Conservation (phyloP, 2,888 invertebrate genomes). For the Cheilosia pagana region DNA sequence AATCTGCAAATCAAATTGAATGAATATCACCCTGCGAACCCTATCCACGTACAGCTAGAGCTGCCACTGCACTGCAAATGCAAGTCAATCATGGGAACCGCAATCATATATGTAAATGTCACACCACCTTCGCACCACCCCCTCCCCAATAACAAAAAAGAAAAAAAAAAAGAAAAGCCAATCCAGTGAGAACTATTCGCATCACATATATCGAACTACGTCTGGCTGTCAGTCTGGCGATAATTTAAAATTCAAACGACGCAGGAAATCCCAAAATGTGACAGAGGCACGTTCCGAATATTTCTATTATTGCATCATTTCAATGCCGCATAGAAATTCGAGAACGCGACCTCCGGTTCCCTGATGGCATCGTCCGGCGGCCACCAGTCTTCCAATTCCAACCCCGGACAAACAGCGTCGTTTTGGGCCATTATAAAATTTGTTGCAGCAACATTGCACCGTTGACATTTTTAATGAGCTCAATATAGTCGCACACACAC, state of each 20-base stretch:
- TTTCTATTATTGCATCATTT: slow-evolving; percentile 74
- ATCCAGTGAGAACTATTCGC: slow-evolving; percentile 59
- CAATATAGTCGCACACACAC: slow-evolving; percentile 27
- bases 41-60: slow-evolving; percentile 10
- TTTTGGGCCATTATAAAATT: slow-evolving; percentile 74
- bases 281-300: slow-evolving; percentile 72
- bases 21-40: slow-evolving; percentile 62
- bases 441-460: slow-evolving; percentile 75
- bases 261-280: slow-evolving; percentile 71
- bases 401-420: slow-evolving; percentile 66
- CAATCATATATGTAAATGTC: slow-evolving; percentile 72
- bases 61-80: slow-evolving; percentile 11
- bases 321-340: slow-evolving; percentile 68
- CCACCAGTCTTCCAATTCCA: slow-evolving; percentile 18
- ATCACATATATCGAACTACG: slow-evolving; percentile 12
- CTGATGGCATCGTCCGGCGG: neutral
- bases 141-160: neutral
- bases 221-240: slow-evolving; percentile 62
- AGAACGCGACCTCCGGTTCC: slow-evolving; percentile 18
- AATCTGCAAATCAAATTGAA: slow-evolving; percentile 64
- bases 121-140: slow-evolving; percentile 26
- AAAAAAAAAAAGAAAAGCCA: neutral
- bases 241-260: slow-evolving; percentile 74
- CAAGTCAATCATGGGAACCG: slow-evolving; percentile 66
- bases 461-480: slow-evolving; percentile 75